Evolutionary conservation across 2,797 vertebrate genomes (phyloP).

Genomic region (Ambastaia sidthimunki): DNA sequence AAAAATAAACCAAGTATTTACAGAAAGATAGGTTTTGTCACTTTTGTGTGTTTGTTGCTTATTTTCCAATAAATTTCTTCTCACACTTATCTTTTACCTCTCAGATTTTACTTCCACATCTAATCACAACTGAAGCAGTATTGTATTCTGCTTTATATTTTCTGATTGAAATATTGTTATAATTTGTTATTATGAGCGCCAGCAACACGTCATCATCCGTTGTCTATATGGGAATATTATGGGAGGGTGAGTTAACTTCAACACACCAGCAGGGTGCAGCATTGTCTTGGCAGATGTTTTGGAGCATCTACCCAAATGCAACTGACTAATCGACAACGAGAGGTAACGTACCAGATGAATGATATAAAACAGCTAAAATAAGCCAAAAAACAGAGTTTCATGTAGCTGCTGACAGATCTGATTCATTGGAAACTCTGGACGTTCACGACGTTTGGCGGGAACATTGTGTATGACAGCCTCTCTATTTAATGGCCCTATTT

Average conservation of each 20-base stretch:
- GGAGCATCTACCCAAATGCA: neutral
- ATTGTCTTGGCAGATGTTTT: neutral
- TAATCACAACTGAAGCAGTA: no score
- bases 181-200: no score
- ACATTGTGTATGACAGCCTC: conserved; percentile 43
- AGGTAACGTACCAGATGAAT: neutral
- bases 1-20: conserved; percentile 25
- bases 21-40: neutral
- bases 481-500: conserved; percentile 52
- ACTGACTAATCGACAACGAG: neutral
- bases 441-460: conserved; percentile 15
- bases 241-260: neutral
- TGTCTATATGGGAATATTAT: neutral
- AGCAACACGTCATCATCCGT: no score
- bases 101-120: no score
- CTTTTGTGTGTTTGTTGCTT: no score
- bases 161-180: no score
- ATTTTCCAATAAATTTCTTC: neutral
- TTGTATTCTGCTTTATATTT: no score
- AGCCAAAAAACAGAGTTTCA: conserved; percentile 22
- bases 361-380: conserved; percentile 14
- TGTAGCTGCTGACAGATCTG: conserved; percentile 39
- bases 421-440: neutral
- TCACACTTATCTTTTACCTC: no score
- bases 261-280: conserved; percentile 57